Conservation (phyloP, 2,797 vertebrate genomes). For the Arnoldichthys spilopterus region DNA sequence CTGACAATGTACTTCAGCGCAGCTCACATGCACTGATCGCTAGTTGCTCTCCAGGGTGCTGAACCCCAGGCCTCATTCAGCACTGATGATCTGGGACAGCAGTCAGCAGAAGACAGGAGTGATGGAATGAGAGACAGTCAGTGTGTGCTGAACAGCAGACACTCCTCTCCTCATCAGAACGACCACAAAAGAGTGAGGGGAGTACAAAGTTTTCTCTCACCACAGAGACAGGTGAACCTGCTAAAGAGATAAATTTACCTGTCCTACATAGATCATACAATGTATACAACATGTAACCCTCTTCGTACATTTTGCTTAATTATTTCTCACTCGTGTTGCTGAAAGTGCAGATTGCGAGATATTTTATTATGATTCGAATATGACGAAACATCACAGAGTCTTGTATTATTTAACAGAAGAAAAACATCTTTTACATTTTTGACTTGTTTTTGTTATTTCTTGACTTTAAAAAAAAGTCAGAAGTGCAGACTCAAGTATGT, state of each 20-base stretch:
- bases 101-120: background rate
- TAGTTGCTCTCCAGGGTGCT: background rate
- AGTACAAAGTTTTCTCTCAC: background rate
- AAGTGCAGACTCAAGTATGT: too few relatives aligned
- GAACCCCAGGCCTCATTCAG: background rate
- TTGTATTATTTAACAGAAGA: too few relatives aligned
- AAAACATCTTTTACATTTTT: too few relatives aligned
- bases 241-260: background rate
- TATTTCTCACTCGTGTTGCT: background rate
- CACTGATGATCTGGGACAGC: background rate
- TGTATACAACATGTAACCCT: background rate
- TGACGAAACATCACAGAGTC: too few relatives aligned
- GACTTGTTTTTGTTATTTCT: too few relatives aligned
- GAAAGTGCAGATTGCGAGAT: too few relatives aligned
- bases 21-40: background rate
- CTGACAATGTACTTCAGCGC: background rate
- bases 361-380: too few relatives aligned
- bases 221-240: background rate
- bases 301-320: background rate
- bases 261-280: background rate
- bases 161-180: background rate
- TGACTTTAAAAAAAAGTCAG: too few relatives aligned
- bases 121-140: background rate
- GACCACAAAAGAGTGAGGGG: background rate
- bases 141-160: background rate